Evolutionary conservation across 2,888 invertebrate genomes (phyloP), one percentile per base, ranked within the genome.

Genomic region (Ceratothoa steindachneri): DNA sequence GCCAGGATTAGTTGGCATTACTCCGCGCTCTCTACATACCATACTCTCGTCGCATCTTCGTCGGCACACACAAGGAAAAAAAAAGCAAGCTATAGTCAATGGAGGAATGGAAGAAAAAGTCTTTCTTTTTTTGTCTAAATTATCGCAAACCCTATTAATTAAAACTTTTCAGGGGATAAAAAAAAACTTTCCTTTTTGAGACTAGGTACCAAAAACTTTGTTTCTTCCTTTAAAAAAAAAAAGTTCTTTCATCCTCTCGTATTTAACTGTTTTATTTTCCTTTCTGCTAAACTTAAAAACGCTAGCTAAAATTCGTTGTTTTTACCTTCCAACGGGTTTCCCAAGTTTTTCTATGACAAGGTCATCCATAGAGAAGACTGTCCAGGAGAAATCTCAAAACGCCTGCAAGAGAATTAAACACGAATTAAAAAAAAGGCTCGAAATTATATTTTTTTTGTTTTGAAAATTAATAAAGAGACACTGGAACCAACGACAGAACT

Each of bases 241-340:
- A n/a, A n/a, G n/a, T 41, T 15, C 15, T 41, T 41, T 41, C 15
- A 41, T 15, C 41, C 41, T 41, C 41, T 41, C 7, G 15, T 41
- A 41, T 41, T 41, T 41, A 41, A 41, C 41, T 15, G 5, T 41
- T 41, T 41, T 41, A 9, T 41, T 41, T 41, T 41, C 15, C 7
- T n/a, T 41, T 41, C 15, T 41, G 41, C 41, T 41, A 41, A 41
- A 15, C 5, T 15, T 9, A 41, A 41, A 41, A 41, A 41, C 15
- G 41, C 5, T 9, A 41, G 41, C 5, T 5, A 41, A 41, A 41
- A 41, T 41, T 15, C n/a, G n/a, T 41, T 41, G 41, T 41, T 15
- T 73, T 74, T 77, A 77, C 77, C 77, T 73, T 68, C 73, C 73
- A 69, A 77, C 77, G 30, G 77, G 71, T 72, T 77, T 77, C 67